Evolutionary conservation across 2,113 vertebrate species (phyloP).

Genomic region (Callaeas wilsoni): DNA sequence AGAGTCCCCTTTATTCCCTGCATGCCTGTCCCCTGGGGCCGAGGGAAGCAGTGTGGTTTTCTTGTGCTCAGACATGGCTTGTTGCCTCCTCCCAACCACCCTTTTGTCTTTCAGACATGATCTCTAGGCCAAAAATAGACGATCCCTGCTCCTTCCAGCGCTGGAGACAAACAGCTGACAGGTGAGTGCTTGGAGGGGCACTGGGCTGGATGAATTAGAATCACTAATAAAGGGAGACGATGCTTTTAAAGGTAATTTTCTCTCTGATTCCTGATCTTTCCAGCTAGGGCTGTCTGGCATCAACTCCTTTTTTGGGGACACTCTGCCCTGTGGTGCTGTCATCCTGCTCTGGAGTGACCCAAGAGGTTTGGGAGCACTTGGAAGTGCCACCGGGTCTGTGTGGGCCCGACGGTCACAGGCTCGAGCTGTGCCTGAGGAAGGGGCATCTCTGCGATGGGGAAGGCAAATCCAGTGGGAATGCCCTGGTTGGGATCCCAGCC

Average conservation of each 20-base stretch:
- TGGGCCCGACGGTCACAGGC: fast-evolving
- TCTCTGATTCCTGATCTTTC: neutral
- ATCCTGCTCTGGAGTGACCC: neutral
- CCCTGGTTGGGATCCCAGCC: neutral
- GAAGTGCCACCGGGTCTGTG: neutral
- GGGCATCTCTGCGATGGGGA: neutral
- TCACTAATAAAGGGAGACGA: neutral
- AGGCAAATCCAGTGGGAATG: neutral
- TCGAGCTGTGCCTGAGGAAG: neutral
- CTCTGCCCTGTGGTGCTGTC: fast-evolving
- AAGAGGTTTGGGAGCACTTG: neutral
- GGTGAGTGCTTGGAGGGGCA: neutral
- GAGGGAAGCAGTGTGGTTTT: neutral
- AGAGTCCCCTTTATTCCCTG: slow-evolving; percentile 25
- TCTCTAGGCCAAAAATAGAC: neutral
- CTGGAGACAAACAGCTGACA: neutral
- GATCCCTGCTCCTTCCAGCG: neutral
- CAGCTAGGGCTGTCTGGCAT: neutral
- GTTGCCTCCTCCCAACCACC: neutral
- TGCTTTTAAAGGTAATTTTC: neutral
- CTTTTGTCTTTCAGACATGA: neutral
- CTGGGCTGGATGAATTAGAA: fast-evolving
- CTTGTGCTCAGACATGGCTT: neutral
- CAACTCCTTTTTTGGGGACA: neutral
- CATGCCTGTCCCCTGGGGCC: neutral